phyloP scores from a whole-genome alignment of 2,113 vertebrate species.

The Apaloderma vittatum region DNA sequence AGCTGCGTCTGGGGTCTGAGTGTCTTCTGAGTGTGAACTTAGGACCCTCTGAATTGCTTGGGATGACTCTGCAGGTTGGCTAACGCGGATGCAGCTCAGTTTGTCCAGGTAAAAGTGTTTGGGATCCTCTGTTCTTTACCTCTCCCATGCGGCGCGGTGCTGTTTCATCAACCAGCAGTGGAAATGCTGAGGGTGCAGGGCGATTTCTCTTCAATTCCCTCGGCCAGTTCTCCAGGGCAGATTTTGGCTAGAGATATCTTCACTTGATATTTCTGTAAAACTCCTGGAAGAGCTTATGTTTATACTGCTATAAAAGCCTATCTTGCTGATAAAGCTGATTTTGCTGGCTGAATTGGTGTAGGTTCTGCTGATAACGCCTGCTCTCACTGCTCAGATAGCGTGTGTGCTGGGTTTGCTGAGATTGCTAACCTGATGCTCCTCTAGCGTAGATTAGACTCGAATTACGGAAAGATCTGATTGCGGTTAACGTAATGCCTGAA shows the following conservation, averaged over 20 bases:
- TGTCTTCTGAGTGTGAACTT: not conserved
- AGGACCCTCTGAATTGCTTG: not conserved
- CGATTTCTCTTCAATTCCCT: not conserved
- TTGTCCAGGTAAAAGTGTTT: not conserved
- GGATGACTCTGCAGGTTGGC: not conserved
- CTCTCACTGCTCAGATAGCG: not conserved
- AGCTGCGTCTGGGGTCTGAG: not conserved
- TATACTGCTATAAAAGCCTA: not conserved
- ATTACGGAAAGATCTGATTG: not conserved
- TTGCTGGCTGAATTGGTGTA: not conserved
- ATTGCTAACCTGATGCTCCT: not conserved
- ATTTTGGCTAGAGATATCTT: not conserved
- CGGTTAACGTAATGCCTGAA: not conserved
- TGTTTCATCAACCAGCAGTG: not conserved
- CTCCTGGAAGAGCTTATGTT: not conserved
- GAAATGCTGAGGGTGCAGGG: not conserved
- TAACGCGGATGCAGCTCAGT: not conserved
- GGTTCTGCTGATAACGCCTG: not conserved
- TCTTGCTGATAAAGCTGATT: not conserved
- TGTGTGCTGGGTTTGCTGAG: not conserved
- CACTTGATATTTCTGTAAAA: not conserved
- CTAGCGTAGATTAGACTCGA: not conserved
- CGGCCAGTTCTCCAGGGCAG: not conserved
- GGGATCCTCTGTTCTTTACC: not conserved
- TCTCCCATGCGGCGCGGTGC: accelerated